Conservation (phyloP, 2,888 invertebrate species). For the Dryomyza anilis region DNA sequence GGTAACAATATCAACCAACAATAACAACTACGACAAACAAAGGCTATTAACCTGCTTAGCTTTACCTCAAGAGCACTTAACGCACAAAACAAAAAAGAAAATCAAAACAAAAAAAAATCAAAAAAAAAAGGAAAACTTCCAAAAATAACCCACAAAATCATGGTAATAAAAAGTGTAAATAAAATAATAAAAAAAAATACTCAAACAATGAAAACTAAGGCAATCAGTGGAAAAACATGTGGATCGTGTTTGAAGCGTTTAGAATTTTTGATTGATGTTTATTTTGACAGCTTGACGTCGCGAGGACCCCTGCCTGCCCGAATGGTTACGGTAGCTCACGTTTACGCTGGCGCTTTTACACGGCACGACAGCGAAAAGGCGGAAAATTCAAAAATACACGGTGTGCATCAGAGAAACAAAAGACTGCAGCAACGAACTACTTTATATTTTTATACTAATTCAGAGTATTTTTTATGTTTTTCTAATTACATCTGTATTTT, state of each 20-base stretch:
- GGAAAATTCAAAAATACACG: too few species aligned
- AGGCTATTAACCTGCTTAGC: slow-evolving; percentile 4
- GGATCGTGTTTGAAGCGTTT: not conserved
- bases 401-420: slow-evolving; percentile 10
- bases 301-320: too few species aligned
- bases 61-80: not conserved
- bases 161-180: not conserved
- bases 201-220: not conserved
- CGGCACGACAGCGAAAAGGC: not conserved
- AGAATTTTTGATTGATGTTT: slow-evolving; percentile 9
- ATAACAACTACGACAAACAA: not conserved
- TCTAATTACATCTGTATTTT: not conserved
- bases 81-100: not conserved
- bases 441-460: not conserved
- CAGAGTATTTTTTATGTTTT: not conserved
- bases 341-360: not conserved
- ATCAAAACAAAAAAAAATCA: not conserved
- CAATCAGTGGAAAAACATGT: not conserved
- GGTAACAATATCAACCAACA: not conserved
- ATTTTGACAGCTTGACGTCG: slow-evolving; percentile 4
- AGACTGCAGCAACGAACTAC: slow-evolving; percentile 22
- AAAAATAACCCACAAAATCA: too few species aligned
- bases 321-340: slow-evolving; percentile 4
- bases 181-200: not conserved
- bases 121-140: not conserved